Conservation (phyloP, 2,888 invertebrate genomes). For the Toxonevra muliebris region DNA sequence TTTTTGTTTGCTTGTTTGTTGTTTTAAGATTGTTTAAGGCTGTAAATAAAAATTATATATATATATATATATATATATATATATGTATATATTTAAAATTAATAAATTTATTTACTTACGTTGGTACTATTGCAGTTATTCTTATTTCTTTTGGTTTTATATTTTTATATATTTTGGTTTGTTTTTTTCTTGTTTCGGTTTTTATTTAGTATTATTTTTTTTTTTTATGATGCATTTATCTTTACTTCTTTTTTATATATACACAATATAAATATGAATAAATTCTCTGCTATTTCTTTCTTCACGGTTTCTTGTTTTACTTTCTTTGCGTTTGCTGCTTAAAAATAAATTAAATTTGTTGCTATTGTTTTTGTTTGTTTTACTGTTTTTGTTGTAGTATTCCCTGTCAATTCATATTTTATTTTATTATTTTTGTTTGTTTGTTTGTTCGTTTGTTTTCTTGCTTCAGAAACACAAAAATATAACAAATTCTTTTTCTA, state of each 20-base stretch:
- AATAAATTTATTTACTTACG: slow-evolving; percentile 1
- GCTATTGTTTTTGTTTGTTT: not conserved
- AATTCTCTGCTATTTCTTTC: slow-evolving; percentile 9
- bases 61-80: slow-evolving; percentile 20
- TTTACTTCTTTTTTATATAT: slow-evolving; percentile 12
- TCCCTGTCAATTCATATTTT: slow-evolving; percentile 29
- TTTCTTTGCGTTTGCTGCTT: not conserved
- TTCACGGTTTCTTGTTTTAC: not conserved
- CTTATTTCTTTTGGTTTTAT: no score
- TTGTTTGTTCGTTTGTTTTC: no score
- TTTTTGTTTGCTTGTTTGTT: slow-evolving; percentile 38
- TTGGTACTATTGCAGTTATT: no score
- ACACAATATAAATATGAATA: slow-evolving; percentile 12
- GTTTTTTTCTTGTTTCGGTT: no score
- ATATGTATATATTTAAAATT: slow-evolving; percentile 32
- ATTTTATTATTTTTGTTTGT: slow-evolving; percentile 5
- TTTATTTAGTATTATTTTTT: no score
- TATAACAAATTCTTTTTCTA: slow-evolving; percentile 26
- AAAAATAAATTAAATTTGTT: slow-evolving; percentile 10
- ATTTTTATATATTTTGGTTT: no score
- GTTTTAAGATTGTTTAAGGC: slow-evolving; percentile 20
- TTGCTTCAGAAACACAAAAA: slow-evolving; percentile 1
- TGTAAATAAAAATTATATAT: no score
- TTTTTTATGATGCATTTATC: no score
- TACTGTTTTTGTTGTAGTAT: slow-evolving; percentile 12